A percentile compares a stretch with the other conserved stretches of the same genome.
Evolutionary conservation across 2,888 invertebrate species (phyloP).

Genomic region (Ctenicera cuprea): DNA sequence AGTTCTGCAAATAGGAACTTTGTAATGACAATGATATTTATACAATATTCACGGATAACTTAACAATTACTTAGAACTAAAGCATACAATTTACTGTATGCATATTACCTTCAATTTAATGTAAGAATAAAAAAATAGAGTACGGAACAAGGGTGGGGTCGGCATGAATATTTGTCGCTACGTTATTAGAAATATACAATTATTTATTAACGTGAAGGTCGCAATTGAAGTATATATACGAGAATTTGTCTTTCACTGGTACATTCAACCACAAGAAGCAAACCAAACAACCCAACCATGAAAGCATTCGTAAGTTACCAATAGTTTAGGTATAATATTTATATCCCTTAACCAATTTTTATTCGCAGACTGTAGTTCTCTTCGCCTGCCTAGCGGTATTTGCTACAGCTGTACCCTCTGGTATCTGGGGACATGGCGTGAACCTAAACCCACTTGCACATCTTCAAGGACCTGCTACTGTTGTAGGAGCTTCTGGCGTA

Average conservation of each 20-base stretch:
- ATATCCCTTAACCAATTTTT: not conserved
- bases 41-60: too few relatives aligned
- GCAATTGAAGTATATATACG: slow-evolving; percentile 41
- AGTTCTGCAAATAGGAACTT: too few relatives aligned
- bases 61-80: too few relatives aligned
- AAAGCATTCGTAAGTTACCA: slow-evolving; percentile 41
- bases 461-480: too few relatives aligned
- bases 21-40: too few relatives aligned
- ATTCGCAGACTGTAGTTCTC: slow-evolving; percentile 30
- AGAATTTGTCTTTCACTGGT: slow-evolving; percentile 32
- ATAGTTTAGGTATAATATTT: not conserved
- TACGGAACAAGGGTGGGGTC: slow-evolving; percentile 46
- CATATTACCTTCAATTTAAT: slow-evolving; percentile 42
- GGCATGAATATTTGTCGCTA: slow-evolving; percentile 36
- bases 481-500: slow-evolving; percentile 46
- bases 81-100: not conserved
- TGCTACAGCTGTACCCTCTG: slow-evolving; percentile 32
- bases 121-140: slow-evolving; percentile 36
- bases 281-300: slow-evolving; percentile 33
- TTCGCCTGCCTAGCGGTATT: slow-evolving; percentile 39
- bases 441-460: too few relatives aligned
- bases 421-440: slow-evolving; percentile 28
- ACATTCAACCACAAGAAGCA: slow-evolving; percentile 32
- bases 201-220: slow-evolving; percentile 45
- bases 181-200: slow-evolving; percentile 45